phyloP scores from a whole-genome alignment of 2,113 vertebrate genomes.

The Platycercus adscitus region DNA sequence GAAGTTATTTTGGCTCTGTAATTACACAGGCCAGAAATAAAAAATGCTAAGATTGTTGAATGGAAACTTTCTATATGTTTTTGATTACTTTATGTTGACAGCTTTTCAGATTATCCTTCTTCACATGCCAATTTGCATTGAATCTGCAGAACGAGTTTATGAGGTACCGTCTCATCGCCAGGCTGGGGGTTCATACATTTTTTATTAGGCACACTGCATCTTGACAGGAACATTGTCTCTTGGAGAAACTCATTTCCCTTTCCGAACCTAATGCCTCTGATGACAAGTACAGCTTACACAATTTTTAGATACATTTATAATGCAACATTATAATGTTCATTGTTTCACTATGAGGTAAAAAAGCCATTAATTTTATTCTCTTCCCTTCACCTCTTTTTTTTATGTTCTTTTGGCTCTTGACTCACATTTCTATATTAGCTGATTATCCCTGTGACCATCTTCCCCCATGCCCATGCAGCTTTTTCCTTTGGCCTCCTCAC shows the following conservation, averaged over 20 bases:
- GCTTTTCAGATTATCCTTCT: neutral
- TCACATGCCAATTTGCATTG: neutral
- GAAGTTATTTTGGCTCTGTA: neutral
- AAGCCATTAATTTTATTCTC: neutral
- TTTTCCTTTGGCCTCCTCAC: neutral
- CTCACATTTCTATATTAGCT: neutral
- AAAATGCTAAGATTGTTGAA: neutral
- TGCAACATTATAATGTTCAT: neutral
- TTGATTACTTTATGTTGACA: neutral
- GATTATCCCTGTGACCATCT: neutral
- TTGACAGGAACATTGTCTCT: neutral
- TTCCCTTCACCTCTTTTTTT: neutral
- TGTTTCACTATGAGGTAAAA: neutral
- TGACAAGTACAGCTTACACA: neutral
- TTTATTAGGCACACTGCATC: neutral
- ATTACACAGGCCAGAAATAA: neutral
- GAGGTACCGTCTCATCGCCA: neutral
- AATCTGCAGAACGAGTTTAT: neutral
- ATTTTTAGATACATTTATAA: neutral
- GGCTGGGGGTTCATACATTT: neutral
- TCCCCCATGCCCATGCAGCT: neutral
- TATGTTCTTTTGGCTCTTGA: neutral
- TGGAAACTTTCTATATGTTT: neutral
- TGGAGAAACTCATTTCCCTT: neutral
- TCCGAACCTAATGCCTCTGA: neutral